Conservation (phyloP, 2,797 vertebrate species). For the Kryptopterus vitreolus region DNA sequence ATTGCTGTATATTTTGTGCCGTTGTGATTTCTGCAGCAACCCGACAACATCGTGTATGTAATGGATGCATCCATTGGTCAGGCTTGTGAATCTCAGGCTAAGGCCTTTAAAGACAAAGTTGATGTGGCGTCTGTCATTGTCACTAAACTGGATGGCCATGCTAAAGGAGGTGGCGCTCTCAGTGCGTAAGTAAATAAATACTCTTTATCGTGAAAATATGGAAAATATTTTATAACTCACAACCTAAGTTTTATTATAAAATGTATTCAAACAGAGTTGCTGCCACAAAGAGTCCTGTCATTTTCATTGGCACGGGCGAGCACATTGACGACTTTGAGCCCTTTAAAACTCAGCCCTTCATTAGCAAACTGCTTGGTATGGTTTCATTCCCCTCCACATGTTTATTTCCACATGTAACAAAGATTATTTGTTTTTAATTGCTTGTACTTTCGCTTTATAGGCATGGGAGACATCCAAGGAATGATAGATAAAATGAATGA, state of each 20-base stretch:
- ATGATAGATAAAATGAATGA: slow-evolving; percentile 98
- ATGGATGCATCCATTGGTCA: slow-evolving; percentile 99
- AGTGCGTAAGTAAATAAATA: slow-evolving; percentile 86
- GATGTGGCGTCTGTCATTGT: slow-evolving; percentile 97
- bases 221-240: neutral
- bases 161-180: slow-evolving; percentile 97
- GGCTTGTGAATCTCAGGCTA: slow-evolving; percentile 96
- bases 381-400: slow-evolving; percentile 15
- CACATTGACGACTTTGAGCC: slow-evolving; percentile 99
- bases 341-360: slow-evolving; percentile 98
- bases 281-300: slow-evolving; percentile 96
- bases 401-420: neutral
- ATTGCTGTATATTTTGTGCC: neutral
- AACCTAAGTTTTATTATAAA: slow-evolving; percentile 1
- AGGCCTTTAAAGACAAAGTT: slow-evolving; percentile 99
- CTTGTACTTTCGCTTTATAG: slow-evolving; percentile 62
- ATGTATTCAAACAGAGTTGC: slow-evolving; percentile 80
- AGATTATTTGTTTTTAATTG: neutral
- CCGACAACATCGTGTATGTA: slow-evolving; percentile 98
- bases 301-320: slow-evolving; percentile 98
- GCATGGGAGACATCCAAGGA: slow-evolving; percentile 98
- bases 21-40: slow-evolving; percentile 80
- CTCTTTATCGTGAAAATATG: neutral
- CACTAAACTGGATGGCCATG: slow-evolving; percentile 96
- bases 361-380: slow-evolving; percentile 96